Percentiles rank a stretch among this genome's conserved stretches.
These are phyloP conservation scores for Indicator indicator DNA, from an alignment of 2,113 vertebrate species.

Conservation along the genomic window DNA sequence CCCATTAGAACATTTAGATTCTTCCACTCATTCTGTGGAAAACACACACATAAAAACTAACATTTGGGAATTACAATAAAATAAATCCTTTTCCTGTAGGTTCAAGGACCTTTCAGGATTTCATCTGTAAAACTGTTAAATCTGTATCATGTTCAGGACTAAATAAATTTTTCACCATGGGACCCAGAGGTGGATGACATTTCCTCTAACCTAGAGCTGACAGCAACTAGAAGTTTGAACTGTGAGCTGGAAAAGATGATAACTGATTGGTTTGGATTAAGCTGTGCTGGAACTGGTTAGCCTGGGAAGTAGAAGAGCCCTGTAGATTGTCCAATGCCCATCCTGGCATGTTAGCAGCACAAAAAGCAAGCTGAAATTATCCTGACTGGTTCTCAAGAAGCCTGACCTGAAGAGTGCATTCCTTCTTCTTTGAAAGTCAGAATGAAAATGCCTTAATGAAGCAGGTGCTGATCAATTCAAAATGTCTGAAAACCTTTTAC, in stretches of 20 bases:
- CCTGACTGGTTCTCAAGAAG: background rate
- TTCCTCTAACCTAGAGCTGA: slow-evolving; percentile 65
- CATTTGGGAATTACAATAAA: slow-evolving; percentile 77
- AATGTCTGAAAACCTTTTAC: background rate
- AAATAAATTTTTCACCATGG: slow-evolving; percentile 68
- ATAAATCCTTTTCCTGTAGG: slow-evolving; percentile 71
- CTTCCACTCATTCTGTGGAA: slow-evolving; percentile 65
- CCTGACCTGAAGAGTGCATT: background rate
- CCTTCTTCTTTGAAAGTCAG: background rate
- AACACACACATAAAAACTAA: slow-evolving; percentile 64
- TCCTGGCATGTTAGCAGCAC: background rate
- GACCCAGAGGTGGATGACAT: slow-evolving; percentile 54
- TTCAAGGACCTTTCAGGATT: slow-evolving; percentile 73
- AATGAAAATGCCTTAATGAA: background rate
- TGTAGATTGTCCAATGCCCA: background rate
- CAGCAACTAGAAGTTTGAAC: slow-evolving; percentile 56
- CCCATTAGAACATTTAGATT: slow-evolving; percentile 67
- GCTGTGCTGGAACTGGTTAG: background rate
- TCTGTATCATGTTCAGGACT: slow-evolving; percentile 69
- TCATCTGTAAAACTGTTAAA: slow-evolving; percentile 77
- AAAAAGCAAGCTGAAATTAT: background rate
- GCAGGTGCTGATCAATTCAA: background rate
- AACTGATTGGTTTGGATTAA: background rate
- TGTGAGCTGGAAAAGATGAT: background rate
- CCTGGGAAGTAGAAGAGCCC: background rate